phyloP scores from a whole-genome alignment of 1,140 invertebrate species.

The Drosophila prosaltans region DNA sequence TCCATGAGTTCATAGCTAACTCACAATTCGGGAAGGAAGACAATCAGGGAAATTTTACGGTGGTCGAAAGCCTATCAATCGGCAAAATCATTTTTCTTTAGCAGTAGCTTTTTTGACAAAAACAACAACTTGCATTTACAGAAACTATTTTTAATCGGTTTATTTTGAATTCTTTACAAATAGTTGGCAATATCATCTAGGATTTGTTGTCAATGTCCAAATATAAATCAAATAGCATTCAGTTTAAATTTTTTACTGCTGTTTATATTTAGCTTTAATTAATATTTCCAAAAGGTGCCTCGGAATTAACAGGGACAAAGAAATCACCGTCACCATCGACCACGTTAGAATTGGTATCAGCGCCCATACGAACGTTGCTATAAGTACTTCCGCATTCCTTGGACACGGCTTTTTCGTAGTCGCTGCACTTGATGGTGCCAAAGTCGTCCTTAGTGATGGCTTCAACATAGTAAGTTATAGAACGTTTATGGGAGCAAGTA shows the following conservation, averaged over 20 bases:
- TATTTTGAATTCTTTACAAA: too few species aligned
- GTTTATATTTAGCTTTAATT: constrained; percentile 46
- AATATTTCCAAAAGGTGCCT: constrained; percentile 76
- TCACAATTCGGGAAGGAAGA: too few species aligned
- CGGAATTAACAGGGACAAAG: constrained; percentile 68
- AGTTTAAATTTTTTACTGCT: not conserved
- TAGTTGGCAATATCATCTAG: too few species aligned
- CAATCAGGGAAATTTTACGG: too few species aligned
- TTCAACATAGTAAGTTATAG: constrained; percentile 86
- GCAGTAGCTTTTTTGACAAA: too few species aligned
- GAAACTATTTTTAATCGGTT: too few species aligned
- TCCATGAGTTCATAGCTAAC: too few species aligned
- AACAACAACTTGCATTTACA: too few species aligned
- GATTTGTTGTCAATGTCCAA: too few species aligned
- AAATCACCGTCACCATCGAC: constrained; percentile 71
- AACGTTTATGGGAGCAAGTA: constrained; percentile 83
- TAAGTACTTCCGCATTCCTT: constrained; percentile 59
- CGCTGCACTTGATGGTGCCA: constrained; percentile 57
- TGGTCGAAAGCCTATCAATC: too few species aligned
- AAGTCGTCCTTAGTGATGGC: constrained; percentile 67
- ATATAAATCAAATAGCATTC: too few species aligned
- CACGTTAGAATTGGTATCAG: constrained; percentile 77
- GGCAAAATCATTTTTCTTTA: too few species aligned
- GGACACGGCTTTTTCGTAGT: constrained; percentile 54
- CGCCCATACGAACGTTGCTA: constrained; percentile 79